phyloP scores from a whole-genome alignment of 2,113 vertebrate species.

The Tamias sibiricus region DNA sequence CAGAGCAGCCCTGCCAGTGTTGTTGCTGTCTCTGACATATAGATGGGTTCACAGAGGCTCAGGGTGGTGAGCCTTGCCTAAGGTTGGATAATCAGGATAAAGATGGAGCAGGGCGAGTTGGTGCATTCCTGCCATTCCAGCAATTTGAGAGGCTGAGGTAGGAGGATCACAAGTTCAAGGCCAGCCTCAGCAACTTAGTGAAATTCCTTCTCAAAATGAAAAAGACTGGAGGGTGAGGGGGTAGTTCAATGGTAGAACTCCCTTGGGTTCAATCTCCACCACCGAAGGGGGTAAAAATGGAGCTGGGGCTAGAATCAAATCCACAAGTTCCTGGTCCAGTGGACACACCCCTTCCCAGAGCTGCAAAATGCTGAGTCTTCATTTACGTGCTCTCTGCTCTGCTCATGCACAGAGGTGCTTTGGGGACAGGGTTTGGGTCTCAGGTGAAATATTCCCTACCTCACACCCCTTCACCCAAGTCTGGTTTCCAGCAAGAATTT shows the following conservation, averaged over 20 bases:
- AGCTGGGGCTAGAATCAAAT: background rate
- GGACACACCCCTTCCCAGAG: background rate
- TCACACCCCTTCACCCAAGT: background rate
- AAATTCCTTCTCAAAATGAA: background rate
- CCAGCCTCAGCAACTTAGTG: background rate
- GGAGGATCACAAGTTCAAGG: background rate
- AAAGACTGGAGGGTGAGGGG: background rate
- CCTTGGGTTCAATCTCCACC: background rate
- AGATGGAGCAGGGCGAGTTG: background rate
- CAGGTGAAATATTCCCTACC: background rate
- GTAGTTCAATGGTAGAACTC: background rate
- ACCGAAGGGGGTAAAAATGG: too few species aligned
- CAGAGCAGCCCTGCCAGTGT: background rate
- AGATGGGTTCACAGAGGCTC: background rate
- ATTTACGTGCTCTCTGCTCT: background rate
- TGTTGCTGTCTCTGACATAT: background rate
- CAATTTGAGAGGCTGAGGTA: background rate
- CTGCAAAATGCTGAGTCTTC: background rate
- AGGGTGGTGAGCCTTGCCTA: background rate
- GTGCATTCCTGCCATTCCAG: background rate
- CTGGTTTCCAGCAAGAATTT: background rate
- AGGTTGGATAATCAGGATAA: background rate
- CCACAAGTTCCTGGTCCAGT: background rate
- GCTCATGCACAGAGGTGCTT: background rate
- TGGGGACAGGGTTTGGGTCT: background rate